Conservation (phyloP, 2,113 vertebrate genomes). For the Eclectus roratus region DNA sequence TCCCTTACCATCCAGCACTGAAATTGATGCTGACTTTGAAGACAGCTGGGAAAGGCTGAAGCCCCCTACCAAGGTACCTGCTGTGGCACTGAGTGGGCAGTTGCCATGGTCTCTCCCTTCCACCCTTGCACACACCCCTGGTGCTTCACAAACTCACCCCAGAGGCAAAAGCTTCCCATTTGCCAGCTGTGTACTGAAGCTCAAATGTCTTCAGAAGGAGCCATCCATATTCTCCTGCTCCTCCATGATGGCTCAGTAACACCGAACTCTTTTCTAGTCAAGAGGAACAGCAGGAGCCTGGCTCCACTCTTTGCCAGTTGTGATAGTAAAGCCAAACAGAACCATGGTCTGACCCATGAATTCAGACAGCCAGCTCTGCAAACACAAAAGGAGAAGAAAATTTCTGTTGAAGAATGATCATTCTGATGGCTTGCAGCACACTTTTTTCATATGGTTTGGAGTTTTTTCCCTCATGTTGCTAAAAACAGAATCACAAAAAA, state of each 20-base stretch:
- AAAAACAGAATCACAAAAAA: not conserved
- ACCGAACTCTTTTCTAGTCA: not conserved
- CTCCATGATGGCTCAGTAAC: not conserved
- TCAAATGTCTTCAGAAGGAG: not conserved
- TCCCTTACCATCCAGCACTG: not conserved
- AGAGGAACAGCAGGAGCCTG: not conserved
- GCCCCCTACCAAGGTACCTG: rapidly evolving
- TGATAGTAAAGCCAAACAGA: not conserved
- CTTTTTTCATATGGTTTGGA: not conserved
- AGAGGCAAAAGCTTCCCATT: not conserved
- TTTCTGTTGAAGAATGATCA: not conserved
- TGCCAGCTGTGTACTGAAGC: not conserved
- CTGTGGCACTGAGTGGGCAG: rapidly evolving
- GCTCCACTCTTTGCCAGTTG: not conserved
- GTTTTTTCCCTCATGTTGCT: not conserved
- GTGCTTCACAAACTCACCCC: not conserved
- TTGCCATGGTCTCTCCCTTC: not conserved
- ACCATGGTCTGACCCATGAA: not conserved
- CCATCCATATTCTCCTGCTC: not conserved
- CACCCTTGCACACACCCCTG: rapidly evolving
- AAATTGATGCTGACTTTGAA: not conserved
- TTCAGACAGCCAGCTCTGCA: not conserved
- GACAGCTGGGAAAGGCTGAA: not conserved
- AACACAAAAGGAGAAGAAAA: not conserved
- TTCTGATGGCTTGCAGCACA: not conserved